phyloP scores from a whole-genome alignment of 2,888 invertebrate species.

The Ariolimax columbianus region DNA sequence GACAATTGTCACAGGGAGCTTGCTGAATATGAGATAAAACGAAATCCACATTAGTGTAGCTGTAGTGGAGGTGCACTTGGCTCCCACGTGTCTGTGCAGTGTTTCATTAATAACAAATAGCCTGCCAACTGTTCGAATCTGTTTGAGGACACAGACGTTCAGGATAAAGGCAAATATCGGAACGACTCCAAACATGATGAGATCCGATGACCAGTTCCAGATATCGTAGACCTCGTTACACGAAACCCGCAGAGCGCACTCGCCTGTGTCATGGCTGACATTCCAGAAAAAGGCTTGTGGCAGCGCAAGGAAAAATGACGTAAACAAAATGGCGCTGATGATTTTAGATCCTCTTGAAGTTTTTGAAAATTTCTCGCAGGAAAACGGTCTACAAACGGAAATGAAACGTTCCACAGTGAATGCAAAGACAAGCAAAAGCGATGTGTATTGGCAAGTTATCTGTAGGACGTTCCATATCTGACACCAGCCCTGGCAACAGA shows the following conservation, averaged over 20 bases:
- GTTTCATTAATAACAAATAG: slow-evolving; percentile 51
- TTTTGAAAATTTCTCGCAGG: slow-evolving; percentile 71
- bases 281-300: slow-evolving; percentile 75
- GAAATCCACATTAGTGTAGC: slow-evolving; percentile 71
- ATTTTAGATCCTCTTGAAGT: slow-evolving; percentile 69
- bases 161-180: slow-evolving; percentile 66
- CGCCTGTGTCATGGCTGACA: slow-evolving; percentile 59
- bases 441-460: slow-evolving; percentile 73
- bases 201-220: slow-evolving; percentile 69
- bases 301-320: slow-evolving; percentile 63
- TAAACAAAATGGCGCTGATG: slow-evolving; percentile 63
- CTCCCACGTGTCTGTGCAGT: slow-evolving; percentile 41
- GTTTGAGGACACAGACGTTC: slow-evolving; percentile 66
- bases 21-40: slow-evolving; percentile 73
- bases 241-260: slow-evolving; percentile 56
- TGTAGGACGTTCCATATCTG: slow-evolving; percentile 73
- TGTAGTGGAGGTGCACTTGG: slow-evolving; percentile 62
- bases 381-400: slow-evolving; percentile 72
- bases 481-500: slow-evolving; percentile 64
- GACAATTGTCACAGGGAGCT: slow-evolving; percentile 71
- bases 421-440: slow-evolving; percentile 74
- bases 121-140: slow-evolving; percentile 54
- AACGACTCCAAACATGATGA: slow-evolving; percentile 66
- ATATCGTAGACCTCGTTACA: slow-evolving; percentile 58
- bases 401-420: slow-evolving; percentile 76